Evolutionary conservation across 92 coral and sea anemone species (phyloP), one percentile per base, ranked within the genome.

Genomic region (Heteractis magnifica): DNA sequence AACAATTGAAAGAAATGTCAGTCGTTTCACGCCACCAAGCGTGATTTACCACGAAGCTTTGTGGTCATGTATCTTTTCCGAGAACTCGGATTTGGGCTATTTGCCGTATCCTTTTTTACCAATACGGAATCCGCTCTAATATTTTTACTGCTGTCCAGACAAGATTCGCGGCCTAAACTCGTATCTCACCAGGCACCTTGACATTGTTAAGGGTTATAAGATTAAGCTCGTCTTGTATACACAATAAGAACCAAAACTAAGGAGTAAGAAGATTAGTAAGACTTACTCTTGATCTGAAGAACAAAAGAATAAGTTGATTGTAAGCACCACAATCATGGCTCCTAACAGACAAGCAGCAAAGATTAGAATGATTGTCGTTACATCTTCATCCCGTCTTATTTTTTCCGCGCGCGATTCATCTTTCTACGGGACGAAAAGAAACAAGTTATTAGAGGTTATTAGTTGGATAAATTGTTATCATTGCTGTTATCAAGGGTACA

Each of bases 231-330:
- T 68, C 10, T 21, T 21, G 0, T 68, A 0, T 8, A 9, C 18
- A 62, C 70, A 68, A 68, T 68, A 26, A 68, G 73, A 23, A 68
- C 5, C 49, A 26, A 68, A 6, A 68, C 73, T 68, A 23, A 20
- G 48, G 48, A 68, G 48, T 21, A 23, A 26, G 73, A 68, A 68
- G 73, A 10, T 68, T 68, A 68, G 44, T 34, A 34, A 34, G 73
- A 81, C 85, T 81, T 81, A 81, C 85, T 81, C 85, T 49, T 81
- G 77, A 11, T 68, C 49, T 34, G 77, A 64, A 14, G 85, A 71
- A n/a, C 77, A 70, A 72, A 71, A 81, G 10, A 72, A 52, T 52
- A 81, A 81, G 48, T 81, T 81, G 44, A 81, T 44, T 10, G 49
- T 49, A n/a, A 81, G 85, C 21, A 11, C 78, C 77, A 81, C 4